Base-by-base conservation (phyloP, 2,797 vertebrate genomes). In the Astyanax mexicanus region DNA sequence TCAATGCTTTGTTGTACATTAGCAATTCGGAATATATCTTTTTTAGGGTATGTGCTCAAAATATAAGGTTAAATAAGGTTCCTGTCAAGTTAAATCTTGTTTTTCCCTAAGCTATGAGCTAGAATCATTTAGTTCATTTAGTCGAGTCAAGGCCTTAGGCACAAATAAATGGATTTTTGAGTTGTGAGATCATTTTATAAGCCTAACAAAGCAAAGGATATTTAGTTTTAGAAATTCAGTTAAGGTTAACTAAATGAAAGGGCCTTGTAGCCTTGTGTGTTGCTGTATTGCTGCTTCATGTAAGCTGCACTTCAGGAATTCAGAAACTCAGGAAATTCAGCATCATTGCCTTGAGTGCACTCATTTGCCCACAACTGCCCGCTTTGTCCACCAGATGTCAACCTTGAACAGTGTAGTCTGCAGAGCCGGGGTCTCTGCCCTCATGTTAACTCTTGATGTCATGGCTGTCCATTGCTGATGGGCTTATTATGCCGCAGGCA, bases 361-460 rank as follows among this genome's bases (percentile, higher is more conserved):
- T 38, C 19, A 49, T 55, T 42, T 73, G 49, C n/a, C n/a, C n/a
- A n/a, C n/a, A 74, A 61, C 25, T 74, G 57, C 57, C 32, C 25
- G n/a, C 38, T 78, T 69, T 71, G 45, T 78, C 85, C 85, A 85
- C 79, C 62, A 81, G 83, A 81, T 81, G 83, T 86, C 85, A 81
- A 80, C 19, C 70, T 78, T 82, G 38, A 81, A 80, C 79, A 79
- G 71, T 15, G 25, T 29, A 75, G 72, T 40, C 66, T 51, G 13
- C 15, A 32, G 35, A 19, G 32, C 13, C 54, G 17, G 68, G 61
- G 75, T 45, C 75, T 78, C 15, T 57, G 21, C n/a, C 60, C 60
- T 45, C 25, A 29, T 45, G 23, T 35, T 76, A 37, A 40, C 40
- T 35, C 51, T 32, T 64, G 40, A 55, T n/a, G 67, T 64, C 57